Evolutionary conservation across 2,113 vertebrate species (phyloP).

Genomic region (Zosterops japonicus): DNA sequence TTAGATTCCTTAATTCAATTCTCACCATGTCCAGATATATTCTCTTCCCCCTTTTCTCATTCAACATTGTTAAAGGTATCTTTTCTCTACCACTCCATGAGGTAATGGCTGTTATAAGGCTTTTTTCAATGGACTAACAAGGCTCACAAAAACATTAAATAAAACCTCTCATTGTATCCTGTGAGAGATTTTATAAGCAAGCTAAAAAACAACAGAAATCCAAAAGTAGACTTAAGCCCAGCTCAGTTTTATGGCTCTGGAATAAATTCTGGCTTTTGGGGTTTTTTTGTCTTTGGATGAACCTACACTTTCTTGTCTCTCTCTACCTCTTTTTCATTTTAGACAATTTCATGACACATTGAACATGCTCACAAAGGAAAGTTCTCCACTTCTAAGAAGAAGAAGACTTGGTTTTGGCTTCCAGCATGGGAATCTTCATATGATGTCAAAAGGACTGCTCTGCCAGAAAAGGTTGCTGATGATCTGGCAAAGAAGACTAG

Average conservation of each 20-base stretch:
- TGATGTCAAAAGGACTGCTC: not conserved
- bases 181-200: not conserved
- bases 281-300: not conserved
- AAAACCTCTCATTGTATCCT: not conserved
- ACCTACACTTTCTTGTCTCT: not conserved
- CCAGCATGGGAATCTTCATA: accelerated
- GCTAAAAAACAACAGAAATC: not conserved
- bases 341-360: not conserved
- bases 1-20: not conserved
- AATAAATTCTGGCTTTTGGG: not conserved
- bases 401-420: not conserved
- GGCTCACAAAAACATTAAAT: not conserved
- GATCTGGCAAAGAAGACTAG: not conserved
- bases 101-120: not conserved
- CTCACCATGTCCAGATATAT: not conserved
- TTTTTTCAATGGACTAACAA: not conserved
- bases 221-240: not conserved
- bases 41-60: not conserved
- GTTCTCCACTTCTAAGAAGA: not conserved
- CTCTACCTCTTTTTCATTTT: not conserved
- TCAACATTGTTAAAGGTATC: not conserved
- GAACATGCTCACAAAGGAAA: not conserved
- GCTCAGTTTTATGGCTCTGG: not conserved
- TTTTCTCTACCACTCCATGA: not conserved
- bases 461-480: not conserved